Percentiles rank a stretch among this genome's conserved stretches.
Evolutionary conservation across 2,113 vertebrate species (phyloP).

Genomic region (Xerus inauris): DNA sequence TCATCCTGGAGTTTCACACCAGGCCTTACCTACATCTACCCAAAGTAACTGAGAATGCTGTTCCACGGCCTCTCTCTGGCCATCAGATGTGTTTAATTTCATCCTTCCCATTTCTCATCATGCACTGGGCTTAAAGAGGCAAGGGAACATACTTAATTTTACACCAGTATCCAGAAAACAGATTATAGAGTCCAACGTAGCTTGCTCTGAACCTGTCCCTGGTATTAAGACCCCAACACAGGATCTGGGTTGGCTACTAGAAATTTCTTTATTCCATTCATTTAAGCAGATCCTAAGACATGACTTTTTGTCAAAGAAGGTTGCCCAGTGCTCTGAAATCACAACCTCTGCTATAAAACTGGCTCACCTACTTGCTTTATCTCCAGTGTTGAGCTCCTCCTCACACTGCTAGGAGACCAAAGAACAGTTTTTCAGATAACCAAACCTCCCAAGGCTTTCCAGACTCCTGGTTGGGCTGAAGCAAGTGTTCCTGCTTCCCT

Average conservation of each 20-base stretch:
- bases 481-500: not conserved
- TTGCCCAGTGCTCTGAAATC: not conserved
- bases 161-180: not conserved
- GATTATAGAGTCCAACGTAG: not conserved
- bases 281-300: conserved; percentile 10
- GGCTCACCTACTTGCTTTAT: not conserved
- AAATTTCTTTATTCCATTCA: conserved; percentile 9
- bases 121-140: conserved; percentile 24
- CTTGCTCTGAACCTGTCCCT: not conserved
- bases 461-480: not conserved
- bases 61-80: not conserved
- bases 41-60: not conserved
- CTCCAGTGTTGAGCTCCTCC: not conserved
- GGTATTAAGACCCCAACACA: conserved; percentile 10
- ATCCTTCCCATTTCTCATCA: not conserved
- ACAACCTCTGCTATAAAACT: not conserved
- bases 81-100: not conserved
- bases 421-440: not conserved
- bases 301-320: not conserved
- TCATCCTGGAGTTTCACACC: not conserved
- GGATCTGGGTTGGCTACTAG: not conserved
- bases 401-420: not conserved
- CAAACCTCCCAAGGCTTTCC: not conserved
- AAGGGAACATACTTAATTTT: not conserved
- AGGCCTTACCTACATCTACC: not conserved